Percentiles rank a stretch among this genome's conserved stretches.
Evolutionary conservation across 1,140 invertebrate genomes (phyloP).

Genomic region (Littorina saxatilis): DNA sequence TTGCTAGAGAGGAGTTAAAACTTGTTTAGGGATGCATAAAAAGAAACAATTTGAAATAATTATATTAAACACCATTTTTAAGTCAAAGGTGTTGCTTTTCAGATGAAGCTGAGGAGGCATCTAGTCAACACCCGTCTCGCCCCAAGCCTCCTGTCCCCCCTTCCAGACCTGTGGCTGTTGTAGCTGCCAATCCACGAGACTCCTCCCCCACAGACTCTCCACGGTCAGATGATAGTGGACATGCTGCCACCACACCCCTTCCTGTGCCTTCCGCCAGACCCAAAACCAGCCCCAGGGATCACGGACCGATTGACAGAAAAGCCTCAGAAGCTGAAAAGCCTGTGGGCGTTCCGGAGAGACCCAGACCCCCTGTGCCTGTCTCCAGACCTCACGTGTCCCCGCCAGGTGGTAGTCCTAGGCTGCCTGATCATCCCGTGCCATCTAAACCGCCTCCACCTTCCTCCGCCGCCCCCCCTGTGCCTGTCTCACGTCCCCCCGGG

Average conservation of each 20-base stretch:
- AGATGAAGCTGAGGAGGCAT: neutral
- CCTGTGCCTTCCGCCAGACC: conserved; percentile 19
- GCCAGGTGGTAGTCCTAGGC: neutral
- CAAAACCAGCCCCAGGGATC: neutral
- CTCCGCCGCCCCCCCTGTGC: neutral
- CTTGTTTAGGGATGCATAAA: no score
- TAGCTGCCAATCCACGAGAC: neutral
- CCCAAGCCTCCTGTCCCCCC: neutral
- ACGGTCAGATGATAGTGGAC: neutral
- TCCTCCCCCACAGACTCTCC: neutral
- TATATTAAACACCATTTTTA: no score
- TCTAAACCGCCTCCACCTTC: neutral
- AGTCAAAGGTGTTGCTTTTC: neutral
- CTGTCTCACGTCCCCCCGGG: neutral
- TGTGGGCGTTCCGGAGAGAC: neutral
- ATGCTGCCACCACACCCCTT: neutral
- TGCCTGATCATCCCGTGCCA: neutral
- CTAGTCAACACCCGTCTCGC: neutral
- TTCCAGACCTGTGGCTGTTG: neutral
- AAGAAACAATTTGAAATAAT: no score
- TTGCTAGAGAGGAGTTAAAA: no score
- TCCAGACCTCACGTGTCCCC: neutral
- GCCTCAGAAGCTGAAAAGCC: neutral
- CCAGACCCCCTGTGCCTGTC: neutral
- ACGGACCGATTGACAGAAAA: neutral